A percentile compares a stretch with the other conserved stretches of the same genome.
These are phyloP conservation scores for Lithophane semibrunnea DNA, from an alignment of 2,888 invertebrate species.

Conservation along the genomic window DNA sequence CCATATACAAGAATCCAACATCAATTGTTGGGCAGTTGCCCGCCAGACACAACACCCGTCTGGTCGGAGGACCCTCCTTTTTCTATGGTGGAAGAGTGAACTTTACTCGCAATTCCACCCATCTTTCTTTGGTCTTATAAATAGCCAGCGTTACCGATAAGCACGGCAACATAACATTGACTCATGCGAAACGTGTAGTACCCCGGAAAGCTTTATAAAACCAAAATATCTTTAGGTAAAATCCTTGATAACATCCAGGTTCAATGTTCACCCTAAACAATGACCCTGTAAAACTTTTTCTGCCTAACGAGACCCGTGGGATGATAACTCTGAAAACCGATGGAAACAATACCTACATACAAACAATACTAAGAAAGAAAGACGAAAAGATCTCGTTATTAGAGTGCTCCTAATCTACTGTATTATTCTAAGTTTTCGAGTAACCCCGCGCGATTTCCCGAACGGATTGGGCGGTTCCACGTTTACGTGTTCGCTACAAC, in stretches of 20 bases:
- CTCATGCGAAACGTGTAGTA: neutral
- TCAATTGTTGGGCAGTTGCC: no score
- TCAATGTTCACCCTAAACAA: conserved; percentile 8
- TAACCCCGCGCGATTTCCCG: conserved; percentile 11
- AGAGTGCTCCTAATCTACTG: conserved; percentile 8
- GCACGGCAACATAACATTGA: neutral
- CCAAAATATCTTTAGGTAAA: neutral
- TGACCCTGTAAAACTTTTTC: conserved; percentile 15
- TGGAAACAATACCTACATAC: neutral
- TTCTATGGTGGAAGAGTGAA: no score
- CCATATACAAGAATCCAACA: no score
- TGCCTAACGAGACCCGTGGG: conserved; percentile 13
- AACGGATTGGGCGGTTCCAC: neutral
- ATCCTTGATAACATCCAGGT: neutral
- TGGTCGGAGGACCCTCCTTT: no score
- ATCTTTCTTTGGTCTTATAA: no score
- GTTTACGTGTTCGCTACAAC: conserved; percentile 9
- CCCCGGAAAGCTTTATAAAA: neutral
- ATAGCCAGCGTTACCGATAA: no score
- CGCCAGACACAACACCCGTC: no score
- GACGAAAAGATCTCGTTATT: neutral
- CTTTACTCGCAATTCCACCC: no score
- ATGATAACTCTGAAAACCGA: conserved; percentile 8
- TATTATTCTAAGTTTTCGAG: conserved; percentile 15
- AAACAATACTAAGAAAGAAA: conserved; percentile 3